phyloP scores from a whole-genome alignment of 2,888 invertebrate species.

The Phorcus lineatus region DNA sequence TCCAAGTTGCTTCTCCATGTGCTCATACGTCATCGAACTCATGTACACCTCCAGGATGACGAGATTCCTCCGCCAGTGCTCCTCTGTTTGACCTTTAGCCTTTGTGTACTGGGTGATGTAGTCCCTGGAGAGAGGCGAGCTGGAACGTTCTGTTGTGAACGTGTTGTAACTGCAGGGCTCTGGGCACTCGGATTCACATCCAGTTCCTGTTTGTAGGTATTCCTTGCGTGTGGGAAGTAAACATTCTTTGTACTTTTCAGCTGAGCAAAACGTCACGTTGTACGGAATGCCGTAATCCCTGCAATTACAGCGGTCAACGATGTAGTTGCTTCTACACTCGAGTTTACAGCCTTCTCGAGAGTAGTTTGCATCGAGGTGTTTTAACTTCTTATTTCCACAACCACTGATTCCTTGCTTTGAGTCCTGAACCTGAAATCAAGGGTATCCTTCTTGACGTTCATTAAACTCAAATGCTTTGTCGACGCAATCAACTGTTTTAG shows the following conservation, averaged over 20 bases:
- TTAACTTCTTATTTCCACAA: slow-evolving; percentile 27
- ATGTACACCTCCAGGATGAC: slow-evolving; percentile 32
- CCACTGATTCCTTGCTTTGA: slow-evolving; percentile 1
- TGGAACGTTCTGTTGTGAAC: slow-evolving; percentile 20
- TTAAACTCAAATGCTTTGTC: background rate
- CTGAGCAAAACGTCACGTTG: slow-evolving; percentile 27
- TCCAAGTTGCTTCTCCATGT: slow-evolving; percentile 28
- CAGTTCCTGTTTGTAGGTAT: background rate
- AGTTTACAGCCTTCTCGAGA: slow-evolving; percentile 29
- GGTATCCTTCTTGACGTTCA: too few relatives aligned
- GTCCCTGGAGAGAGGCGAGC: slow-evolving; percentile 10
- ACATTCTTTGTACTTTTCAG: slow-evolving; percentile 18
- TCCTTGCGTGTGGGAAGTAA: slow-evolving; percentile 7
- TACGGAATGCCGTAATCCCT: slow-evolving; percentile 28
- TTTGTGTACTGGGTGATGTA: slow-evolving; percentile 14
- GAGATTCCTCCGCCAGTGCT: slow-evolving; percentile 29
- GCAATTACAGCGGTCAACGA: slow-evolving; percentile 24
- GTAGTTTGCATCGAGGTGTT: slow-evolving; percentile 24
- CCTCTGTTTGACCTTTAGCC: background rate
- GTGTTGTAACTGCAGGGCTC: slow-evolving; percentile 28
- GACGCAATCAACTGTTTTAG: background rate
- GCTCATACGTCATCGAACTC: slow-evolving; percentile 29
- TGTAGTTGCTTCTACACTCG: slow-evolving; percentile 29
- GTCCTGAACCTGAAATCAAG: slow-evolving; percentile 2
- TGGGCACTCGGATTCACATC: slow-evolving; percentile 30